Evolutionary conservation across 2,888 invertebrate species (phyloP), one percentile per base, ranked within the genome.

Genomic region (Catocala nupta): DNA sequence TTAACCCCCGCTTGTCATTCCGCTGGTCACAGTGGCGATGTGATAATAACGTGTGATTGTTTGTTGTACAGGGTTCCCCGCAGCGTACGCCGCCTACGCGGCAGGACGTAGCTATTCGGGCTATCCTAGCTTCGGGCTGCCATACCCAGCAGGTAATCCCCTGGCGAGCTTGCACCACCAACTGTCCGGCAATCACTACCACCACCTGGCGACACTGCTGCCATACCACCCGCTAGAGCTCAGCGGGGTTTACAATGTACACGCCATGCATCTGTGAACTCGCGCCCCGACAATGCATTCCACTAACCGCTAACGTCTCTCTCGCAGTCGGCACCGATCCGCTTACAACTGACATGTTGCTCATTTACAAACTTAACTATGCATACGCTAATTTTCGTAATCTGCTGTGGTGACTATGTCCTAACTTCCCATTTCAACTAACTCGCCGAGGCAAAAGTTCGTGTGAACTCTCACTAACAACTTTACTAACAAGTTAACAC

Each of bases 41-140:
- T 71, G 73, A 67, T 77, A 75, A 76, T 78, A 75, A 77, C 65
- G 71, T 87, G 77, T 86, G 73, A 73, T 87, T 87, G 77, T 93
- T 92, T 91, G 89, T 92, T 93, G 82, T 77, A 73, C 96, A 98
- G 98, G 98, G 96, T 98, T 98, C 95, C 98, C 98, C 95, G 98
- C 98, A 93, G 98, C 98, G 88, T 98, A 98, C 95, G 98, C 98
- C 95, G 98, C 98, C 90, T 98, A 98, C 95, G 98, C 98, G 96
- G 98, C 98, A 93, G 98, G 98, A 94, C 97, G 98, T 95, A 98
- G 98, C 94, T 98, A 98, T 96, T 98, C 98, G 95, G 98, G 98
- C 96, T 98, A 98, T 96, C 98, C 98, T 95, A 98, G 98, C 96
- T 98, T 98, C 96, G 98, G 98, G 96, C 97, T 98, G 95, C 98